Evolutionary conservation across 2,797 vertebrate species (phyloP), one percentile per base, ranked within the genome.

Genomic region (Halcyon leucocephala): DNA sequence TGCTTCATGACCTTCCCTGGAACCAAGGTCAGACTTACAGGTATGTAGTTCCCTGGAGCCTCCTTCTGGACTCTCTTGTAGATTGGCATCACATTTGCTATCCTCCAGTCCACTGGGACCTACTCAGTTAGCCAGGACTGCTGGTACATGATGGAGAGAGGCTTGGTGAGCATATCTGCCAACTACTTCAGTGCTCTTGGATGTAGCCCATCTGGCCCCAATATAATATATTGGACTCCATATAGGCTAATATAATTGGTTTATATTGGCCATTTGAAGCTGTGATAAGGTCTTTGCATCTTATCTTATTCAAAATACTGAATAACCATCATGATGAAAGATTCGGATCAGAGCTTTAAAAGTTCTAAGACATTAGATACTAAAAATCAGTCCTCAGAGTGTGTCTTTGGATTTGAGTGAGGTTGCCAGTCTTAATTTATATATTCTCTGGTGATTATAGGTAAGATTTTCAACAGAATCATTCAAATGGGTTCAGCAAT

Each of bases 201-300:
- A 51, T 51, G 25, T 51, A 51, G 15, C 49, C 49, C 49, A 28
- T 51, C 25, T 51, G 49, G 49, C 49, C 25, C 49, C 14, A 51
- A 15, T 51, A 22, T 51, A 26, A 51, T 51, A n/a, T n/a, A 57
- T 33, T 57, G 55, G 21, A 21, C n/a, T 57, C n/a, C 13, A 57
- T 57, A 33, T 22, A 33, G 21, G n/a, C 21, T 21, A 33, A 24
- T 24, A 84, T 92, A 94, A 83, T 82, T 93, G 64, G 48, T 86
- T 94, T 94, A n/a, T 90, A 77, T 24, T 80, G 67, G 46, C 52
- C 57, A 86, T 37, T 92, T 54, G 55, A 66, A 97, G 78, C 16
- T 74, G 26, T 54, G 65, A 37, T 86, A 72, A 10, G 10, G 13
- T 54, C 80, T 89, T 91, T 72, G 83, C 19, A 49, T 88, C 85